These are phyloP conservation scores for Chrysolina americana DNA, from an alignment of 2,888 invertebrate genomes.

Conservation along the genomic window DNA sequence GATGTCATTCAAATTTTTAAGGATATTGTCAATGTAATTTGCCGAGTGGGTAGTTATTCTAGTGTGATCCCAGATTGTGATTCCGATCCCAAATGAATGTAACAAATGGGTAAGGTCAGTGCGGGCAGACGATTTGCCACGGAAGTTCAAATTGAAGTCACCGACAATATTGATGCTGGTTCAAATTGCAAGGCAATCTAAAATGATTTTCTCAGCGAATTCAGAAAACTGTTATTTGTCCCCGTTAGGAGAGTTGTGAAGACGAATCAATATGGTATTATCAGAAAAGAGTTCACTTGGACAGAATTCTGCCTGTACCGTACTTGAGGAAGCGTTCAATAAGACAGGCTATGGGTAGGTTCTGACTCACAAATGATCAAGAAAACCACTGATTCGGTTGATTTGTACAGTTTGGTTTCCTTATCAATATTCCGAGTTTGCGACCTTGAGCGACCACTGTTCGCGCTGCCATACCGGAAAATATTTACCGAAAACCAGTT, in stretches of 20 bases:
- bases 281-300: not conserved
- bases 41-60: not conserved
- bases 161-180: not conserved
- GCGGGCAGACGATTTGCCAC: not conserved
- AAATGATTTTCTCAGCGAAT: not conserved
- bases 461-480: too few relatives aligned
- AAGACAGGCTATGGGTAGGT: too few relatives aligned
- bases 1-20: not conserved
- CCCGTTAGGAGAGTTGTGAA: not conserved
- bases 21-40: not conserved
- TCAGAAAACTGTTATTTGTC: too few relatives aligned
- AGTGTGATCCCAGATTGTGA: not conserved
- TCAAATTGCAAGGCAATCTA: not conserved
- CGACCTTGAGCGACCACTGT: too few relatives aligned
- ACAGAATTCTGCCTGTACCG: not conserved
- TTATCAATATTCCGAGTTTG: too few relatives aligned
- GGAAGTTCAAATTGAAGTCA: not conserved
- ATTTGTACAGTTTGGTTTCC: too few relatives aligned
- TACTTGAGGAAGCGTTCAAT: too few relatives aligned
- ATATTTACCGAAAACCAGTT: too few relatives aligned
- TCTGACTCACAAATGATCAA: too few relatives aligned
- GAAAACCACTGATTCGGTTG: too few relatives aligned
- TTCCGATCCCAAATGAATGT: not conserved
- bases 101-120: not conserved
- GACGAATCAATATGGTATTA: not conserved